Evolutionary conservation across 2,797 vertebrate genomes (phyloP), one percentile per base, ranked within the genome.

Genomic region (Spondyliosoma cantharus): DNA sequence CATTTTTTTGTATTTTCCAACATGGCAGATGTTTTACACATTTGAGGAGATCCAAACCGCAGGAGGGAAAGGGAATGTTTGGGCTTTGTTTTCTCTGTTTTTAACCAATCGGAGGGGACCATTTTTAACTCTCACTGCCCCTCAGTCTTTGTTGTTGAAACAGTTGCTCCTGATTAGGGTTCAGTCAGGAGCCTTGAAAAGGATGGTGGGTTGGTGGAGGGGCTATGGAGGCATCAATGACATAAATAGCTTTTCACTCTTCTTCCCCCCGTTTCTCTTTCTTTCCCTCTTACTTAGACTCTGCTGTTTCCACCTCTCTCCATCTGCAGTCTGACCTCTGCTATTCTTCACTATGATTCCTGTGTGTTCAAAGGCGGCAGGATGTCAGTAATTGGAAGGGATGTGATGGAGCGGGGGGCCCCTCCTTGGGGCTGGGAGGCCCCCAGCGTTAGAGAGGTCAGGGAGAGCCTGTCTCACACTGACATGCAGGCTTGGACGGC

Each of bases 281-380:
- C 89, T 91, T 91, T 91, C 78, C 78, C 85, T 91, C 90, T 88
- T 91, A 90, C 91, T 91, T 86, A 76, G 89, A 85, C 87, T 90
- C 89, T 87, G 89, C 89, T 49, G 87, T 91, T 92, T 93, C 90
- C 91, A 92, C 89, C 93, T 90, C 90, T 91, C 83, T 94, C 94
- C 95, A 96, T 95, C 95, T 96, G 95, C 93, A 93, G 93, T 89
- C 87, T 95, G 93, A 95, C 93, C 94, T 95, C 93, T 95, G 93
- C 93, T 93, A 92, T 94, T 94, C 93, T 94, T 94, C 93, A 92
- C 91, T 93, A 92, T 90, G 91, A 93, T 93, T 94, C 92, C 90
- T 93, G 92, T 92, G 91, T 93, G 90, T 94, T 94, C 93, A 94
- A 94, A 94, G 91, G 93, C 90, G 82, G 92, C 90, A 92, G 93